Conservation (phyloP, 2,797 vertebrate species). For the Poeciliopsis gracilis region DNA sequence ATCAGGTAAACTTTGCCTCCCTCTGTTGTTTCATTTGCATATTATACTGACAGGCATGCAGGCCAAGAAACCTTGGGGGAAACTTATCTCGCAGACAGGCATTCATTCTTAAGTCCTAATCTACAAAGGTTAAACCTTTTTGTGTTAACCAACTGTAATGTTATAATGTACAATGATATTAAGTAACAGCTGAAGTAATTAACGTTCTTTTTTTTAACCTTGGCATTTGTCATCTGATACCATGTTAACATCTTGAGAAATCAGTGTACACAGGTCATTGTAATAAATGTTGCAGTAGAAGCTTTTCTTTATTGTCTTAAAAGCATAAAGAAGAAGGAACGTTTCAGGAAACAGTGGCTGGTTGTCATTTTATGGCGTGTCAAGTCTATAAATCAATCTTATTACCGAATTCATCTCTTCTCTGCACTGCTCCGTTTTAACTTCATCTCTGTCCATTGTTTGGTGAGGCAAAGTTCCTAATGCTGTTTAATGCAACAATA, state of each 20-base stretch:
- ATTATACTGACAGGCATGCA: slow-evolving; percentile 4
- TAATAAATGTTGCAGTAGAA: background rate
- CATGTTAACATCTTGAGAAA: background rate
- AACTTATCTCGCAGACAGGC: background rate
- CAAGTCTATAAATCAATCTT: slow-evolving; percentile 6
- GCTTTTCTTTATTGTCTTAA: background rate
- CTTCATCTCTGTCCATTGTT: slow-evolving; percentile 12
- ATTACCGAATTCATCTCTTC: slow-evolving; percentile 11
- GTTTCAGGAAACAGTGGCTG: background rate
- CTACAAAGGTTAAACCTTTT: background rate
- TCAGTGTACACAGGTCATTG: background rate
- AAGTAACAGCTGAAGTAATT: slow-evolving; percentile 1
- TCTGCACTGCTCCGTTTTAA: background rate
- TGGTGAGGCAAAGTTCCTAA: slow-evolving; percentile 14
- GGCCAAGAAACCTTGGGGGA: background rate
- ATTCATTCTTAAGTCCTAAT: background rate
- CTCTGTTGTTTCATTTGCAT: slow-evolving; percentile 35
- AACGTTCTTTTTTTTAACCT: background rate
- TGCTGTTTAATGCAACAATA: slow-evolving; percentile 28
- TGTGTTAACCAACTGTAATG: background rate
- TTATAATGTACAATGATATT: background rate
- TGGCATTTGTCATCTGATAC: background rate
- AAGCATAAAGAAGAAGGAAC: background rate
- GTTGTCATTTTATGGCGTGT: background rate
- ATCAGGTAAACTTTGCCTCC: slow-evolving; percentile 84